phyloP scores from a whole-genome alignment of 2,113 vertebrate genomes.

The Butastur rufipennis region DNA sequence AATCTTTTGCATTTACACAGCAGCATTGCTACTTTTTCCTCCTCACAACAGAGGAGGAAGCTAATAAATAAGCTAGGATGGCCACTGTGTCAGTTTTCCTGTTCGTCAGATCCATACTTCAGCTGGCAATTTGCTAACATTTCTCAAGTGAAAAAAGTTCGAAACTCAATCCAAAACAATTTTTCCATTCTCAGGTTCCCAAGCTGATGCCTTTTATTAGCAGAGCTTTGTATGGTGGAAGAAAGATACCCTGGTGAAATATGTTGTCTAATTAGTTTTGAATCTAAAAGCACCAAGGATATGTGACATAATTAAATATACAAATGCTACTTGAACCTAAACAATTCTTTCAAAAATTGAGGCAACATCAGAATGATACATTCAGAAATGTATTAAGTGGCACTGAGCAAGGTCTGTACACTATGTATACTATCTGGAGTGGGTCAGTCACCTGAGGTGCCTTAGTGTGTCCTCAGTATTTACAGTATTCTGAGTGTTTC shows the following conservation, averaged over 20 bases:
- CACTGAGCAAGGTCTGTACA: neutral
- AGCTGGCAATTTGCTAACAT: neutral
- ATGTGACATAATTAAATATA: conserved; percentile 49
- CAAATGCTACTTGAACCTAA: conserved; percentile 3
- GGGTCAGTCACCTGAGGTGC: neutral
- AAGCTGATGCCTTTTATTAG: conserved; percentile 4
- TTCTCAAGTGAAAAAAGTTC: conserved; percentile 17
- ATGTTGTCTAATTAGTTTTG: conserved; percentile 51
- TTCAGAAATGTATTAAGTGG: neutral
- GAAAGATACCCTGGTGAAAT: conserved; percentile 21
- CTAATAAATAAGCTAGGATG: neutral
- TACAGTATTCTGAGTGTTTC: neutral
- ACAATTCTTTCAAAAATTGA: conserved; percentile 11
- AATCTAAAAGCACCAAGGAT: conserved; percentile 29
- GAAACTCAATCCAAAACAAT: neutral
- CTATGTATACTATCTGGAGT: neutral
- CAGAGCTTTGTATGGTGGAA: neutral
- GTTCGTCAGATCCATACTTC: neutral
- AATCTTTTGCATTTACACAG: neutral
- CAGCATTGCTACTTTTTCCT: neutral
- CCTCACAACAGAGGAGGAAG: neutral
- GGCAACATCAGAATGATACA: neutral
- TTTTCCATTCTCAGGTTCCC: neutral
- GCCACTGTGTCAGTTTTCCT: neutral
- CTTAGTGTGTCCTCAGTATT: neutral